Evolutionary conservation across 2,888 invertebrate species (phyloP).

Genomic region (Nemoura dubitans): DNA sequence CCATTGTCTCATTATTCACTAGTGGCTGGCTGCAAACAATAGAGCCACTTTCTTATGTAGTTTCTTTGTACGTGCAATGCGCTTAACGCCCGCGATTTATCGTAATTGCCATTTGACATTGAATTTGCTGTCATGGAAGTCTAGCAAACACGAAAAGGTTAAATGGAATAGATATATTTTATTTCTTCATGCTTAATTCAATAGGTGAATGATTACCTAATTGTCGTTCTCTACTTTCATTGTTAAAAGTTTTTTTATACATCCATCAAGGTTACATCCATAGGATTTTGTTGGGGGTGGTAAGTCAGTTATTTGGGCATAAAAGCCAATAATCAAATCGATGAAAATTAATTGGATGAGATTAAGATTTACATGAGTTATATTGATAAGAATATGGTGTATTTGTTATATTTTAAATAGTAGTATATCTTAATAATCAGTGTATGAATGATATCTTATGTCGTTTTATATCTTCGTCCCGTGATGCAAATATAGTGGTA

Average conservation of each 20-base stretch:
- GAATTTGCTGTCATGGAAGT: background rate
- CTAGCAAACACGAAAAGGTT: background rate
- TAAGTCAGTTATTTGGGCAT: too few relatives aligned
- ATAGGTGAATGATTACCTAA: background rate
- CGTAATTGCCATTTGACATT: background rate
- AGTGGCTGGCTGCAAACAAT: background rate
- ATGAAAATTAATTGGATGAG: too few relatives aligned
- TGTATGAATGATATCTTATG: too few relatives aligned
- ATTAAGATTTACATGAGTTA: too few relatives aligned
- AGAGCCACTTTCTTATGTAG: constrained; percentile 4
- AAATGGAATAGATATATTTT: background rate
- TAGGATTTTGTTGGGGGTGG: too few relatives aligned
- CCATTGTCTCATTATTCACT: constrained; percentile 22
- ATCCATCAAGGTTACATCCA: too few relatives aligned
- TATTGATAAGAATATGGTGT: too few relatives aligned
- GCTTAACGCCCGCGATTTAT: background rate
- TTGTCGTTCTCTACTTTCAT: background rate
- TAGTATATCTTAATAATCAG: too few relatives aligned
- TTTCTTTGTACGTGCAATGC: background rate
- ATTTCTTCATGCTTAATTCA: background rate
- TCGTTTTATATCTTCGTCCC: too few relatives aligned
- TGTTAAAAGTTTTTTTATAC: background rate
- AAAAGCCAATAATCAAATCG: too few relatives aligned
- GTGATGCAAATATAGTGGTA: too few relatives aligned
- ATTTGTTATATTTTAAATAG: too few relatives aligned